Evolutionary conservation across 2,797 vertebrate genomes (phyloP).

Genomic region (Pseudochirops cupreus): DNA sequence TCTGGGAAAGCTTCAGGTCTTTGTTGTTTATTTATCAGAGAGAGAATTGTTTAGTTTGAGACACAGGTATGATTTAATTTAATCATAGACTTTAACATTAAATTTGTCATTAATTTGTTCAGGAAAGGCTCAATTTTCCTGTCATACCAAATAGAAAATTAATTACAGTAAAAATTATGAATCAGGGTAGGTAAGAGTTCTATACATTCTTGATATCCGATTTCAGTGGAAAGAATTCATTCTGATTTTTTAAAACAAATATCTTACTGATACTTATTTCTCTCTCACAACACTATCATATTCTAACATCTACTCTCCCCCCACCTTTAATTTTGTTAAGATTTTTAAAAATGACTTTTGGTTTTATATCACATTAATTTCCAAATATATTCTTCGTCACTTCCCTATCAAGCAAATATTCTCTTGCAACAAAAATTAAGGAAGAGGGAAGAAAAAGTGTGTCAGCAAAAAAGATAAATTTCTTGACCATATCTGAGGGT

Average conservation of each 20-base stretch:
- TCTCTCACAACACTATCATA: background rate
- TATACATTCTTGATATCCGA: constrained; percentile 5
- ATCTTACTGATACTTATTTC: background rate
- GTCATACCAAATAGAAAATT: constrained; percentile 59
- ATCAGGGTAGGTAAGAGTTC: constrained; percentile 9
- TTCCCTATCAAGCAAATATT: background rate
- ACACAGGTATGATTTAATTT: constrained; percentile 70
- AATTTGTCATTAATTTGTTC: constrained; percentile 57
- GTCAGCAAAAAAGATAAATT: background rate
- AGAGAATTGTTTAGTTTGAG: constrained; percentile 53
- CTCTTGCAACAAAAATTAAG: background rate
- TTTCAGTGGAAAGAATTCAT: constrained; percentile 46
- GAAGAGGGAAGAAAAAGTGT: background rate
- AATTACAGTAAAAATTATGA: constrained; percentile 62
- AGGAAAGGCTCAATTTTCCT: constrained; percentile 63
- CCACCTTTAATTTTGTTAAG: background rate
- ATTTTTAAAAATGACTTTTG: background rate
- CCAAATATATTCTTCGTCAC: background rate
- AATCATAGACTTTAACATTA: constrained; percentile 66
- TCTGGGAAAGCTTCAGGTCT: constrained; percentile 57
- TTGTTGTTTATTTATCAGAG: constrained; percentile 63
- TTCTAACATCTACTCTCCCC: background rate
- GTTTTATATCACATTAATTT: background rate
- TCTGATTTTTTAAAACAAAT: constrained; percentile 33
- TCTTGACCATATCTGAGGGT: background rate